Conservation (phyloP, 2,888 invertebrate species). For the Celastrina argiolus region DNA sequence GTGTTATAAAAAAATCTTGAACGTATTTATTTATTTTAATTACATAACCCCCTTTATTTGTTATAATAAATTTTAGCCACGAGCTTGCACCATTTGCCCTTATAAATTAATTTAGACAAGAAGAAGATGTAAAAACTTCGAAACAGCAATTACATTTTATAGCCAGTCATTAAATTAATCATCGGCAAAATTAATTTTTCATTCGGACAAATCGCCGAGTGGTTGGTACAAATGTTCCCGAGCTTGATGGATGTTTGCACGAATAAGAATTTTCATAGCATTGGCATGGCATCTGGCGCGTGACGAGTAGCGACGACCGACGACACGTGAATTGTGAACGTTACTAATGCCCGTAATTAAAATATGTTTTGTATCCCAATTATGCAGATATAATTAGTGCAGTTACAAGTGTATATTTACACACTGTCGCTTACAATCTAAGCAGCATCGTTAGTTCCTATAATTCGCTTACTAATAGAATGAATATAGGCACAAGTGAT, state of each 20-base stretch:
- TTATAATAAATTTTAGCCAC: conserved; percentile 29
- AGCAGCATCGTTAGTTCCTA: background rate
- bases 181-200: conserved; percentile 77
- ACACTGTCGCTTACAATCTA: background rate
- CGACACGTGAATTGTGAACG: conserved; percentile 33
- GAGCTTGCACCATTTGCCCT: conserved; percentile 30
- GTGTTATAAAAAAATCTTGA: no score
- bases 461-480: background rate
- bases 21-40: background rate
- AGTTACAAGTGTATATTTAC: background rate
- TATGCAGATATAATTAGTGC: conserved; percentile 21
- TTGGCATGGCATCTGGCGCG: conserved; percentile 22
- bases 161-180: conserved; percentile 74
- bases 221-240: conserved; percentile 65
- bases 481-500: no score
- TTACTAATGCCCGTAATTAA: conserved; percentile 20
- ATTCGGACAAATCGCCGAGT: conserved; percentile 73
- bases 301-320: conserved; percentile 25
- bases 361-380: conserved; percentile 19
- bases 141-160: conserved; percentile 76
- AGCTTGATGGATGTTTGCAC: conserved; percentile 63
- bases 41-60: conserved; percentile 25
- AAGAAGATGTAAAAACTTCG: conserved; percentile 76
- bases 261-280: conserved; percentile 47
- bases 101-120: conserved; percentile 74